Evolutionary conservation across 2,797 vertebrate species (phyloP).

Genomic region (Scolopax bukidnonensis): DNA sequence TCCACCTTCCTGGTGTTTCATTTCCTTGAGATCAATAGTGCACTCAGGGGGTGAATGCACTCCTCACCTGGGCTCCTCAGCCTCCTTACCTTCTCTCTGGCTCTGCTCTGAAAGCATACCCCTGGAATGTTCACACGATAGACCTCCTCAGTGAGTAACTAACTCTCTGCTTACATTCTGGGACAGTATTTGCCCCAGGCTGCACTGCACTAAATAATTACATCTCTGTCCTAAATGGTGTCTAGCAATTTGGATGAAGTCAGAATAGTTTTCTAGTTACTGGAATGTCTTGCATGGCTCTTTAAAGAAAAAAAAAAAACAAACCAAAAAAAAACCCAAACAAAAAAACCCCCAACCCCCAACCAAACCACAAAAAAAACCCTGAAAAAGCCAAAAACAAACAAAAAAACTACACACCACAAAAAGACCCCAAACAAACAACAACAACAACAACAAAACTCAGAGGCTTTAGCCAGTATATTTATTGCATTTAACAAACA

Average conservation of each 20-base stretch:
- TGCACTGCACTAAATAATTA: neutral
- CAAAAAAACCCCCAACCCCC: too few relatives aligned
- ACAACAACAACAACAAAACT: neutral
- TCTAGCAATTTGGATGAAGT: neutral
- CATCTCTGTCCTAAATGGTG: neutral
- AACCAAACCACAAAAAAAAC: neutral
- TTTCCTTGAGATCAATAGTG: neutral
- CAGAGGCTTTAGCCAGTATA: neutral
- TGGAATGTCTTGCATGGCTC: neutral
- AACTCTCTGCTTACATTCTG: neutral
- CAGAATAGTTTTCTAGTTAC: neutral
- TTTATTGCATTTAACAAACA: neutral
- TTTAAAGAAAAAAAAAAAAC: neutral
- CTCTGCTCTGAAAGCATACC: neutral
- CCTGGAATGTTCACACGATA: neutral
- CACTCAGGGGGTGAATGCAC: neutral
- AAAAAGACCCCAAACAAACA: neutral
- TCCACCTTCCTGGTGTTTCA: neutral
- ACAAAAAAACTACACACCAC: neutral
- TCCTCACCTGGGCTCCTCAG: fast-evolving
- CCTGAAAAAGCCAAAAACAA: neutral
- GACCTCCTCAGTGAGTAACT: neutral
- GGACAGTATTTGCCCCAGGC: neutral
- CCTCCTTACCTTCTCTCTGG: fast-evolving
- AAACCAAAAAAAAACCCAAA: too few relatives aligned